A percentile compares a stretch with the other conserved stretches of the same genome.
Evolutionary conservation across 1,140 invertebrate genomes (phyloP).

Genomic region (Polyergus mexicanus): DNA sequence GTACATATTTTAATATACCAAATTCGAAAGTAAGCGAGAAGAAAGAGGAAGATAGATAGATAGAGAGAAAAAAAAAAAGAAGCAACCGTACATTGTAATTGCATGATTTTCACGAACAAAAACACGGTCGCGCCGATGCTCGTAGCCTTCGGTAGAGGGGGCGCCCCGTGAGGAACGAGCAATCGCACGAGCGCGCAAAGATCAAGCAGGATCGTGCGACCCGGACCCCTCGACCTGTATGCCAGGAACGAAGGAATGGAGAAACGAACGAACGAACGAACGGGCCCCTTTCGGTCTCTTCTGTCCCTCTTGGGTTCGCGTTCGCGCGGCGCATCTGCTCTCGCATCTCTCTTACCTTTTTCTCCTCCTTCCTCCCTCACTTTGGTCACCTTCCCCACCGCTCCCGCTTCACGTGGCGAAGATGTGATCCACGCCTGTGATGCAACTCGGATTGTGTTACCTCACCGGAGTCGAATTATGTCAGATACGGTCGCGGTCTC

Average conservation of each 20-base stretch:
- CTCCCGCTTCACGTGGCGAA: slow-evolving; percentile 79
- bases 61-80: slow-evolving; percentile 9
- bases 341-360: neutral
- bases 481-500: slow-evolving; percentile 71
- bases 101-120: slow-evolving; percentile 63
- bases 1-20: neutral
- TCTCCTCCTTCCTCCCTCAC: slow-evolving; percentile 43
- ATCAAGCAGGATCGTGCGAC: slow-evolving; percentile 86
- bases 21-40: neutral
- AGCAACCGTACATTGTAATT: neutral
- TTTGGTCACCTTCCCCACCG: slow-evolving; percentile 53
- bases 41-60: neutral
- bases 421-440: slow-evolving; percentile 84
- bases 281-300: slow-evolving; percentile 66
- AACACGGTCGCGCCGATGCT: slow-evolving; percentile 73
- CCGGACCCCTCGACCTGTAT: slow-evolving; percentile 85
- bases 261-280: slow-evolving; percentile 61
- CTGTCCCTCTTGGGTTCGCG: slow-evolving; percentile 58
- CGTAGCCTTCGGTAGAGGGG: slow-evolving; percentile 79
- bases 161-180: slow-evolving; percentile 79
- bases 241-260: slow-evolving; percentile 66
- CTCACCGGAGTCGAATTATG: slow-evolving; percentile 79
- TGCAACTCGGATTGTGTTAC: slow-evolving; percentile 81
- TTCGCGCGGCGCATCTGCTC: slow-evolving; percentile 56
- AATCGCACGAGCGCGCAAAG: slow-evolving; percentile 86